These are phyloP conservation scores for Hydrophis major DNA, from an alignment of 2,797 vertebrate genomes.

Conservation along the genomic window DNA sequence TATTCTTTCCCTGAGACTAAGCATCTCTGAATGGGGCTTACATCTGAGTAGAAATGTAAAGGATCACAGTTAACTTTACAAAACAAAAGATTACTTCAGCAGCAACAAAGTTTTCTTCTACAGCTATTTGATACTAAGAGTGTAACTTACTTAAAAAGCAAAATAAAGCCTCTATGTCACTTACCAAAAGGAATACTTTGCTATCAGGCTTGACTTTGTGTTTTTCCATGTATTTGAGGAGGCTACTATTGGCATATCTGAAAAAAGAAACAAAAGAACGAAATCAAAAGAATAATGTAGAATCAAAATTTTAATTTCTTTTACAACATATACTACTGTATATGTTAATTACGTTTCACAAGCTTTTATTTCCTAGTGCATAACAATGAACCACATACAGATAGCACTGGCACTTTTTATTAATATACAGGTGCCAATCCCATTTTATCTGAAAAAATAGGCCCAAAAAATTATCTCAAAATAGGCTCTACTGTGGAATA, in stretches of 20 bases:
- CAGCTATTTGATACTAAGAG: slow-evolving; percentile 27
- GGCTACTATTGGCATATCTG: slow-evolving; percentile 97
- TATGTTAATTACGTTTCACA: background rate
- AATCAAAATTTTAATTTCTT: slow-evolving; percentile 23
- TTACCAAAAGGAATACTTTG: slow-evolving; percentile 95
- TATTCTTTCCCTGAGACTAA: background rate
- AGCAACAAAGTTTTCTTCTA: slow-evolving; percentile 2
- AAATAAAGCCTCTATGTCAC: slow-evolving; percentile 51
- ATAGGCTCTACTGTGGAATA: background rate
- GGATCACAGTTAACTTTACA: background rate
- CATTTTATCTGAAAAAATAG: background rate
- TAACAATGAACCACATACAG: slow-evolving; percentile 3
- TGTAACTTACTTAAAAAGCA: slow-evolving; percentile 74
- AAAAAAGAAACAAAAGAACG: slow-evolving; percentile 43
- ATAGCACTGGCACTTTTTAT: background rate
- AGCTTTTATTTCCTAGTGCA: slow-evolving; percentile 18
- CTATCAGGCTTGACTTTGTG: slow-evolving; percentile 99
- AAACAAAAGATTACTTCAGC: background rate
- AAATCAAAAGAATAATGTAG: slow-evolving; percentile 37
- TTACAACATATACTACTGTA: background rate
- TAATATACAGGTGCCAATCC: background rate
- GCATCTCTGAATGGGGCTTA: background rate
- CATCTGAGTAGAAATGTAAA: background rate
- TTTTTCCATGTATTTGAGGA: slow-evolving; percentile 99
- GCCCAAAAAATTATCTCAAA: background rate